Evolutionary conservation across 1,140 invertebrate species (phyloP), one percentile per base, ranked within the genome.

Genomic region (Drosophila albomicans): DNA sequence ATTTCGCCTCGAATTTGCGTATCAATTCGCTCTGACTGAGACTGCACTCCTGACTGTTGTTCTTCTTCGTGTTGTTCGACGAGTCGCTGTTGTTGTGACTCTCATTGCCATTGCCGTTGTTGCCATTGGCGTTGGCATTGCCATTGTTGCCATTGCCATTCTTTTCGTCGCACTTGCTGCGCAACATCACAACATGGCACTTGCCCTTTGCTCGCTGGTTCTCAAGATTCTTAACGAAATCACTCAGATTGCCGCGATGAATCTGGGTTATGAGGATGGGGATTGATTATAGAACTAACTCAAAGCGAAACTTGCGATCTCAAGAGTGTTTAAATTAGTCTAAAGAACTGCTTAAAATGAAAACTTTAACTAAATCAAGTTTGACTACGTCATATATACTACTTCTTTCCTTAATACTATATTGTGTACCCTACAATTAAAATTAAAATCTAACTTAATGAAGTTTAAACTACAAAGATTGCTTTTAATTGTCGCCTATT

Each of bases 161-260:
- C 35, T 38, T 25, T 78, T 81, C 48, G 76, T 91, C 13, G 63
- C 64, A 48, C 59, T 25, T 2, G 49, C 49, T 65, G 57, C 10
- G 16, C 35, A 38, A 3, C 35, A 38, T 38, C 35, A 38, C 35
- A 38, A 38, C 7, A 38, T 78, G 48, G 56, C 28, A 78, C 25
- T 71, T 69, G 45, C 49, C 30, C 49, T 89, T 89, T 16, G 85
- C 70, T 45, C 91, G 92, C 38, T 86, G 85, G 52, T 93, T 93
- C 75, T 93, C 93, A 25, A 93, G 78, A 54, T 93, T 93, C 76
- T 93, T 93, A 10, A 93, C 75, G 13, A 93, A 91, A 66, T 92
- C 93, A 54, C 80, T 91, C 35, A 93, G 81, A 73, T 91, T 92
- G 71, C 91, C 91, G 30, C 91, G 79, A 81, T 92, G 91, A 54